Conservation (phyloP, 2,888 invertebrate species). For the Odontocolon sp. region DNA sequence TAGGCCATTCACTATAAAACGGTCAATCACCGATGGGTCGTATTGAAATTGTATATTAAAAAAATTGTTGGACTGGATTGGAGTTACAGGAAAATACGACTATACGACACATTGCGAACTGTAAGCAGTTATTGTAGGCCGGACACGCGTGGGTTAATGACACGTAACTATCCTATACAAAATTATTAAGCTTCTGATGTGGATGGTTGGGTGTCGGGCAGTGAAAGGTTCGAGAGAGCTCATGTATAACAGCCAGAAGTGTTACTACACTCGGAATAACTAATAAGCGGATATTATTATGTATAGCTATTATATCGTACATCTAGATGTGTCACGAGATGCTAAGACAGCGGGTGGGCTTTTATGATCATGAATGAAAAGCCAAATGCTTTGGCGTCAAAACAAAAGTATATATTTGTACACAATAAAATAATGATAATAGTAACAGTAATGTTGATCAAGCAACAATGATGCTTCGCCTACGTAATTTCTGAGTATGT, state of each 20-base stretch:
- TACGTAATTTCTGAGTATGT: background rate
- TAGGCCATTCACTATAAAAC: background rate
- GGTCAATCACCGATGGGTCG: too few relatives aligned
- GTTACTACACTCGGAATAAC: conserved; percentile 48
- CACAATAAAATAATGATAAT: conserved; percentile 18
- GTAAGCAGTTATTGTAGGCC: conserved; percentile 50
- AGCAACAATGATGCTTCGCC: background rate
- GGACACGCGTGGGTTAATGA: conserved; percentile 60
- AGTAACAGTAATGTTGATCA: background rate
- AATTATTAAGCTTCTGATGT: conserved; percentile 52
- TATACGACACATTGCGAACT: conserved; percentile 2
- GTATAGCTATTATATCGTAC: background rate
- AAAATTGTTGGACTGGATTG: conserved; percentile 31
- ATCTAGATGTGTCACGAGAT: background rate
- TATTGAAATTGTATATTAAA: conserved; percentile 18
- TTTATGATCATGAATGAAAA: conserved; percentile 44
- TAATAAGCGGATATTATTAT: conserved; percentile 36
- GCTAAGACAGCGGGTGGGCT: conserved; percentile 13
- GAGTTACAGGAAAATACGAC: conserved; percentile 26
- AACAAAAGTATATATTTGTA: background rate
- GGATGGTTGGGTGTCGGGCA: conserved; percentile 40
- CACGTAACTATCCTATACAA: conserved; percentile 54
- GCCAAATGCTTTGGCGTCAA: background rate
- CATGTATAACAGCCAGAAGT: background rate
- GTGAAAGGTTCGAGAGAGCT: conserved; percentile 51